Percentiles rank a stretch among this genome's conserved stretches.
These are phyloP conservation scores for Lingula anatina DNA, from an alignment of 2,888 invertebrate genomes.

Conservation along the genomic window DNA sequence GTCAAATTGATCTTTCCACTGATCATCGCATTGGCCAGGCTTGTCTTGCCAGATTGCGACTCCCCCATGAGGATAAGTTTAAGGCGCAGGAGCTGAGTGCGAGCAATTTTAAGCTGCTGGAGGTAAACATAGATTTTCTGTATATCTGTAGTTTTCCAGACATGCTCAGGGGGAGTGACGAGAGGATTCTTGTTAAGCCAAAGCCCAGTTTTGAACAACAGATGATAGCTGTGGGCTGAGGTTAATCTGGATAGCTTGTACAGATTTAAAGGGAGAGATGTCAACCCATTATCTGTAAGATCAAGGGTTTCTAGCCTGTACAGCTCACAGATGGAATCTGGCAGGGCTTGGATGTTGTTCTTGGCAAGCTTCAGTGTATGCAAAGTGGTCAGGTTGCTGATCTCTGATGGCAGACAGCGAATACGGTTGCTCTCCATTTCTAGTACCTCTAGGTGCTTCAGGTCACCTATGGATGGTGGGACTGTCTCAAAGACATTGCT, in stretches of 20 bases:
- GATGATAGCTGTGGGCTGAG: constrained; percentile 40
- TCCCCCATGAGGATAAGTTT: constrained; percentile 43
- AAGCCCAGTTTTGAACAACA: constrained; percentile 40
- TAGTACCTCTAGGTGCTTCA: constrained; percentile 36
- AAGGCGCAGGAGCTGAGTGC: constrained; percentile 42
- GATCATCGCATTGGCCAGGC: constrained; percentile 31
- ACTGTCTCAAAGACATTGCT: constrained; percentile 35
- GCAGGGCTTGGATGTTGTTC: constrained; percentile 34
- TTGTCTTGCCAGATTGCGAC: constrained; percentile 44
- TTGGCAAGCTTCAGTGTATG: constrained; percentile 28
- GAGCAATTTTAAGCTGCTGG: constrained; percentile 35
- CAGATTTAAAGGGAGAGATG: constrained; percentile 37
- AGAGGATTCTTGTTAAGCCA: constrained; percentile 50
- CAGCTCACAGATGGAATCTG: constrained; percentile 41
- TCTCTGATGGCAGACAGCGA: constrained; percentile 29
- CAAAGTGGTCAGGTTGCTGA: constrained; percentile 34
- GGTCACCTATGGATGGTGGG: constrained; percentile 30
- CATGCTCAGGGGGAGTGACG: constrained; percentile 40
- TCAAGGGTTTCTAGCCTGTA: constrained; percentile 43
- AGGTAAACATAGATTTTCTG: constrained; percentile 42
- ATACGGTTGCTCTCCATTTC: constrained; percentile 39
- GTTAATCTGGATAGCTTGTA: constrained; percentile 33
- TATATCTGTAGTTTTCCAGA: constrained; percentile 46
- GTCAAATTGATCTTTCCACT: constrained; percentile 32
- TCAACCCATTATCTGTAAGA: constrained; percentile 39